These are phyloP conservation scores for Mimas tiliae DNA, from an alignment of 2,888 invertebrate genomes.

Conservation along the genomic window DNA sequence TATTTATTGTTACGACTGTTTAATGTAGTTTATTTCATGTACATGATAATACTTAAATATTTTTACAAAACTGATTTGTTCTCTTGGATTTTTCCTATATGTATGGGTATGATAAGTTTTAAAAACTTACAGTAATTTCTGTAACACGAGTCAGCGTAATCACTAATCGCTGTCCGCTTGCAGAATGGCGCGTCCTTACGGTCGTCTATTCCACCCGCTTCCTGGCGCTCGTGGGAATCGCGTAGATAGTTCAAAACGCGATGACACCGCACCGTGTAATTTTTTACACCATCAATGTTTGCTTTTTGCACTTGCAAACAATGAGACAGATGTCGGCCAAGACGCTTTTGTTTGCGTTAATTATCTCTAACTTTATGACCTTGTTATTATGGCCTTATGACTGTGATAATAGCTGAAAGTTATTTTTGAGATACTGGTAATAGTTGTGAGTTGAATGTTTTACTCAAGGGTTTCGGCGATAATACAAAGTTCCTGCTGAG, in stretches of 20 bases:
- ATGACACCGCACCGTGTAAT: conserved; percentile 36
- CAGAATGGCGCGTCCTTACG: conserved; percentile 30
- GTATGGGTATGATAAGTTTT: no score
- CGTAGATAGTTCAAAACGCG: conserved; percentile 33
- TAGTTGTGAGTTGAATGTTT: neutral
- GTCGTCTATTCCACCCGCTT: conserved; percentile 42
- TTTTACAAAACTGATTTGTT: no score
- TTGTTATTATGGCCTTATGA: neutral
- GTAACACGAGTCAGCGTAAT: conserved; percentile 10
- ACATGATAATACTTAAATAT: no score
- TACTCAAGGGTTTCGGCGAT: neutral
- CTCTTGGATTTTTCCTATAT: no score
- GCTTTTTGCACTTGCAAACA: conserved; percentile 38
- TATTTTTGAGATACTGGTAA: neutral
- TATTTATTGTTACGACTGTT: no score
- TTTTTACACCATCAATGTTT: conserved; percentile 36
- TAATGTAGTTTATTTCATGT: no score
- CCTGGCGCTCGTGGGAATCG: conserved; percentile 61
- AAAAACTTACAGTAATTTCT: no score
- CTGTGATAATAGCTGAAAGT: neutral
- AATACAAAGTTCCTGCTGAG: neutral
- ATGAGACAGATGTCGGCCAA: conserved; percentile 28
- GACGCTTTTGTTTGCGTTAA: conserved; percentile 28
- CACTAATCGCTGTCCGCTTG: conserved; percentile 35
- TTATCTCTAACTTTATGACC: conserved; percentile 21